Evolutionary conservation across 2,113 vertebrate species (phyloP).

Genomic region (Ceyx margarethae): DNA sequence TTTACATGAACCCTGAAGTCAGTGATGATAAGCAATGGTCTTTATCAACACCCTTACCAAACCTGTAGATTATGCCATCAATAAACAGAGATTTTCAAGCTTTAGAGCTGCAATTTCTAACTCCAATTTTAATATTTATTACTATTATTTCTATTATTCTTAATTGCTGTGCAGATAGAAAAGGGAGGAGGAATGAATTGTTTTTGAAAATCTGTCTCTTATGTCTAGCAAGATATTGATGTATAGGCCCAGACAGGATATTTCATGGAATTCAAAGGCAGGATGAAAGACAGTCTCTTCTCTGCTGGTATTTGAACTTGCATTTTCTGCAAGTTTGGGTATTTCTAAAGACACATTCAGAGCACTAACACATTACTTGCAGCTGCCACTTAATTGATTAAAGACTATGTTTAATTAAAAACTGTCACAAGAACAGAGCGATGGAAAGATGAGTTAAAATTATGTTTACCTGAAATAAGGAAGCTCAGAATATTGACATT

Average conservation of each 20-base stretch:
- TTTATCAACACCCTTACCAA: not conserved
- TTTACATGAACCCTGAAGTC: not conserved
- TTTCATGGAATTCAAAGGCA: conserved; percentile 43
- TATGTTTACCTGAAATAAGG: conserved; percentile 37
- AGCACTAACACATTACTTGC: conserved; percentile 10
- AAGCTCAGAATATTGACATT: not conserved
- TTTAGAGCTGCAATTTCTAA: not conserved
- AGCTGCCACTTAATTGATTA: conserved; percentile 55
- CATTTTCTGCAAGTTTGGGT: conserved; percentile 17
- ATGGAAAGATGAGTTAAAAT: conserved; percentile 27
- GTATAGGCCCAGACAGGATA: conserved; percentile 20
- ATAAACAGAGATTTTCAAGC: not conserved
- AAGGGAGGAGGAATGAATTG: not conserved
- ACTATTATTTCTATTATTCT: conserved; percentile 6
- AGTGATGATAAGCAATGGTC: not conserved
- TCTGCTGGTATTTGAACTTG: conserved; percentile 56
- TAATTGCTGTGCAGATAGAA: not conserved
- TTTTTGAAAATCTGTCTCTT: conserved; percentile 16
- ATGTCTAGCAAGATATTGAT: conserved; percentile 28
- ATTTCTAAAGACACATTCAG: conserved; percentile 20
- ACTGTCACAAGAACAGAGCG: not conserved
- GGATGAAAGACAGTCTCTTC: conserved; percentile 29
- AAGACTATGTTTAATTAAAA: conserved; percentile 59
- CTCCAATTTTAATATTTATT: not conserved
- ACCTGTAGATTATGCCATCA: not conserved